A percentile compares a stretch with the other conserved stretches of the same genome.
phyloP scores from a whole-genome alignment of 1,140 invertebrate species.

The Brachionus rubens region DNA sequence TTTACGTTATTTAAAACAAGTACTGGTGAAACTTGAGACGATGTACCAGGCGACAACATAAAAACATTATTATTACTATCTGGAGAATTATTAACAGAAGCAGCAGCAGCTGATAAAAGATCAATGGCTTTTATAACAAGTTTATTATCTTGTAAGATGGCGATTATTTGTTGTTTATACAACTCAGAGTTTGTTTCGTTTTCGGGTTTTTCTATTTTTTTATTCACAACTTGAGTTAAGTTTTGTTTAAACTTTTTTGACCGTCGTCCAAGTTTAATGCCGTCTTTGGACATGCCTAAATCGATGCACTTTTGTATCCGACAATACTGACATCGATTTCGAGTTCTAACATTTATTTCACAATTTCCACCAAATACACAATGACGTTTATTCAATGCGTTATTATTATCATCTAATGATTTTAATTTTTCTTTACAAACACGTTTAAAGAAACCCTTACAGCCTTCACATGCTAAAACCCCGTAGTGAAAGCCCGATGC shows the following conservation, averaged over 20 bases:
- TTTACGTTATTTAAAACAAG: too few species aligned
- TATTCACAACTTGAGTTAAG: constrained; percentile 1
- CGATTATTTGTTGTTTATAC: constrained; percentile 23
- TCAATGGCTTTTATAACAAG: constrained; percentile 27
- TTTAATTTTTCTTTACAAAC: constrained; percentile 49
- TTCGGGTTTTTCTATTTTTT: not conserved
- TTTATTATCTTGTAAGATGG: constrained; percentile 36
- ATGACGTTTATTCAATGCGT: constrained; percentile 53
- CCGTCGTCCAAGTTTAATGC: constrained; percentile 99
- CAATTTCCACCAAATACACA: constrained; percentile 36
- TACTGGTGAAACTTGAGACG: not conserved
- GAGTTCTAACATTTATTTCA: constrained; percentile 64
- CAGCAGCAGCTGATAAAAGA: constrained; percentile 24
- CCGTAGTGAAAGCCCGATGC: constrained; percentile 63
- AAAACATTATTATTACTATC: not conserved
- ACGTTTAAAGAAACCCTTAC: constrained; percentile 62
- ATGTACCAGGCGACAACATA: not conserved
- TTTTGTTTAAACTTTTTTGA: constrained; percentile 74
- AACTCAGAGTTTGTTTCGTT: not conserved
- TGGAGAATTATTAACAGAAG: not conserved
- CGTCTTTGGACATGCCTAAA: constrained; percentile 98
- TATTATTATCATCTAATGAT: not conserved
- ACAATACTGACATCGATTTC: constrained; percentile 98
- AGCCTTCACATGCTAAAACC: constrained; percentile 63
- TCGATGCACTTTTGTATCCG: constrained; percentile 97